Conservation (phyloP, 2,888 invertebrate species). For the Caenorhabditis auriculariae region DNA sequence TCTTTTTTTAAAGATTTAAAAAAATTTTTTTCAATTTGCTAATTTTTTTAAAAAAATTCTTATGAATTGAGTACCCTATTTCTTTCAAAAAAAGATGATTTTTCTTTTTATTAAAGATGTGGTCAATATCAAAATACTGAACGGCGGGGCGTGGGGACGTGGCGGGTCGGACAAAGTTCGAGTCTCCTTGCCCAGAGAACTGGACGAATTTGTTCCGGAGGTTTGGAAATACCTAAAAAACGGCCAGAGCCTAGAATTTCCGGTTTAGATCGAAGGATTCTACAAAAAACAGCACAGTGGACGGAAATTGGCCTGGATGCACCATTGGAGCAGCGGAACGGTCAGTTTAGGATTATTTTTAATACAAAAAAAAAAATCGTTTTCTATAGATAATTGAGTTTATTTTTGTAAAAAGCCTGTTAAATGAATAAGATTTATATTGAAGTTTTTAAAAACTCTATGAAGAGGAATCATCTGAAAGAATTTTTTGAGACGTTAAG, state of each 20-base stretch:
- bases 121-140: constrained; percentile 97
- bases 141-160: constrained; percentile 93
- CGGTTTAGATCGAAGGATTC: constrained; percentile 81
- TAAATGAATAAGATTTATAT: no score
- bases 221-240: constrained; percentile 2
- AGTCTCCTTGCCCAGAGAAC: constrained; percentile 90
- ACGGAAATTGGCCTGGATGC: constrained; percentile 94
- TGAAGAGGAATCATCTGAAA: no score
- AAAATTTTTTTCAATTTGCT: no score
- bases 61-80: not conserved
- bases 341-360: constrained; percentile 63
- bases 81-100: not conserved
- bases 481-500: no score
- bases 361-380: not conserved
- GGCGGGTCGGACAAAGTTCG: constrained; percentile 79
- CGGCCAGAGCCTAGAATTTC: not conserved
- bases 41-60: no score
- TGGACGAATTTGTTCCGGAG: constrained; percentile 98
- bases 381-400: no score
- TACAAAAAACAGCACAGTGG: constrained; percentile 97
- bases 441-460: no score
- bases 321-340: constrained; percentile 99
- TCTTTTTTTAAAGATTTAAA: no score
- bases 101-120: constrained; percentile 64
- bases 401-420: no score